These are phyloP conservation scores for Garrulus glandarius DNA, from an alignment of 2,797 vertebrate genomes.

Conservation along the genomic window DNA sequence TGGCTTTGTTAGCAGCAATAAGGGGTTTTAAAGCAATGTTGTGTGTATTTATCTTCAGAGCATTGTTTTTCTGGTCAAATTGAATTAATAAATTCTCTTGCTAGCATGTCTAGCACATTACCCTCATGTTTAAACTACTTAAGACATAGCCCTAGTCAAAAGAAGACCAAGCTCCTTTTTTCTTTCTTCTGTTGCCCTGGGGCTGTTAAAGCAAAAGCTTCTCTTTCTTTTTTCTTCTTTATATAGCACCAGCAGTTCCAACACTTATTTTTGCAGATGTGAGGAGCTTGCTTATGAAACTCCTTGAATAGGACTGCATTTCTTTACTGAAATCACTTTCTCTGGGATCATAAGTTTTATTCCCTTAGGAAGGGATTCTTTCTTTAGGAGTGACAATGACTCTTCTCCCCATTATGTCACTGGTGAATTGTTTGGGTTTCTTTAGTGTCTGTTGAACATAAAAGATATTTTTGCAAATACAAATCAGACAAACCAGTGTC, in stretches of 20 bases:
- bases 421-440: neutral
- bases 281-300: neutral
- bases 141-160: neutral
- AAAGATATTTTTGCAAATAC: neutral
- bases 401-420: neutral
- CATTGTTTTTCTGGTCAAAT: neutral
- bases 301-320: neutral
- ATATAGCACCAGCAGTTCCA: neutral
- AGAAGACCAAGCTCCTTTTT: neutral
- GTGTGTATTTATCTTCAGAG: neutral
- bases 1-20: neutral
- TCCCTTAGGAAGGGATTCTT: neutral
- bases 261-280: neutral
- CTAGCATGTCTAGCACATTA: neutral
- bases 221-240: neutral
- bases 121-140: neutral
- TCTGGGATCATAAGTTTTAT: neutral
- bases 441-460: neutral
- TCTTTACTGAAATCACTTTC: neutral
- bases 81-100: neutral
- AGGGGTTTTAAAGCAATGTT: neutral
- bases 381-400: neutral
- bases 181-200: neutral
- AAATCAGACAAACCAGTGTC: neutral
- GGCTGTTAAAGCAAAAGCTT: neutral